Base-by-base conservation (phyloP, 2,113 vertebrate species). In the human (Homo sapiens) region DNA sequence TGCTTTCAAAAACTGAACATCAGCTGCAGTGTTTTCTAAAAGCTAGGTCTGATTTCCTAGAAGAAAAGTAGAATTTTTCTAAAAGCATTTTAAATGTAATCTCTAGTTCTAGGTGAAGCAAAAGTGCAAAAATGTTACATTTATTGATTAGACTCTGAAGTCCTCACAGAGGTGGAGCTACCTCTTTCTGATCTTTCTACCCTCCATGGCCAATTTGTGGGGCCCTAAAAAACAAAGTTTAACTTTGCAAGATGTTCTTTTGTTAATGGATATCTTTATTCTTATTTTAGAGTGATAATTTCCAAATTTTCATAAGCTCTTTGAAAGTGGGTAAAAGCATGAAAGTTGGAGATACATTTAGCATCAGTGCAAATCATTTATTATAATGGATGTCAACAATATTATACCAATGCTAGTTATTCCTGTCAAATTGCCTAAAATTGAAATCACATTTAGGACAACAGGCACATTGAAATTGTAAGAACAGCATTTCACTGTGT, bases 61-160 rank as follows among this genome's bases (percentile, higher is more conserved):
- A 85, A 76, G 43, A 66, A 84, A 8, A 27, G 16, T 32, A 94
- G 38, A 83, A 61, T 80, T 93, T 78, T 88, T 89, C 81, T 89
- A 84, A 96, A 68, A 93, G 16, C 32, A 94, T 79, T 96, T 95
- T 70, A 82, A 88, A 85, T 73, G 50, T 30, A 73, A 18, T 85
- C 50, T 95, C 90, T 61, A 94, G 61, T 81, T 94, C 61, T 90
- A 78, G 25, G 23, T 68, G 50, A 89, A 96, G 52, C 12, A 87
- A 88, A 95, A 43, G 73, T 89, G 40, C 84, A 80, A 94, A 97
- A 57, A 90, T 75, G 43, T 95, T 61, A 50, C 27, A 80, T 68
- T 55, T 94, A 87, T 90, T 93, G 25, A 87, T 91, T 73, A 85
- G 70, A 84, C 11, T 78, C 27, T 81, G 68, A 90, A 79, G n/a